Percentiles rank a stretch among this genome's conserved stretches.
phyloP scores from a whole-genome alignment of 2,888 invertebrate species.

The Drosophila emarginata region DNA sequence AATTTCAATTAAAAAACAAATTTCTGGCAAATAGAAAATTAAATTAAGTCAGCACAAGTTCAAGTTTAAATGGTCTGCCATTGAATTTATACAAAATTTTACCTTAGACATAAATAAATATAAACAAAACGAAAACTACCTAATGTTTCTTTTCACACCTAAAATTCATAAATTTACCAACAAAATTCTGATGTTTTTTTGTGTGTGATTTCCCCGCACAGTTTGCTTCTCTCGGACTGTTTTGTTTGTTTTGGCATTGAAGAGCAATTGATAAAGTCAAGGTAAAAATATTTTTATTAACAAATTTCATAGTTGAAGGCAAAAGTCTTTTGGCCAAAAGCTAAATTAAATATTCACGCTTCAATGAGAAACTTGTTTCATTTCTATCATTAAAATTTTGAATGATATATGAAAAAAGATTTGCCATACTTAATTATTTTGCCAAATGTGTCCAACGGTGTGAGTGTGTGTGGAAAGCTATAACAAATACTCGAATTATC shows the following conservation, averaged over 20 bases:
- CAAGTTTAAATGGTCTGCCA: conserved; percentile 59
- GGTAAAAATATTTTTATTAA: background rate
- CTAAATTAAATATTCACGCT: conserved; percentile 20
- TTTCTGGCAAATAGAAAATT: conserved; percentile 45
- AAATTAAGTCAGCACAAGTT: conserved; percentile 59
- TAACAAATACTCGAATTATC: conserved; percentile 34
- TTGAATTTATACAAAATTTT: conserved; percentile 29
- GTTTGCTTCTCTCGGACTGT: background rate
- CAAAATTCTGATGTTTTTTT: background rate
- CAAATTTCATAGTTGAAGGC: background rate
- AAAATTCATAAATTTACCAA: conserved; percentile 49
- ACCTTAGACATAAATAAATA: conserved; percentile 45
- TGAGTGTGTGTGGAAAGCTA: conserved; percentile 24
- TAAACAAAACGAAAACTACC: conserved; percentile 37
- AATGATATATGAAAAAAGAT: conserved; percentile 16
- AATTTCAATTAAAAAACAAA: conserved; percentile 56
- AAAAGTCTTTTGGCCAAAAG: background rate
- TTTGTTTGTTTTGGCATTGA: background rate
- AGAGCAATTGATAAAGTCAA: conserved; percentile 6
- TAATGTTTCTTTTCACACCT: conserved; percentile 57
- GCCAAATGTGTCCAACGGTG: conserved; percentile 7
- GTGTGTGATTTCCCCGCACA: conserved; percentile 17
- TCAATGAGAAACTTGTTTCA: conserved; percentile 8
- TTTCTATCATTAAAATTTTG: background rate
- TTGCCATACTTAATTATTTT: conserved; percentile 18